Conservation (phyloP, 2,113 vertebrate genomes). For the Pangasianodon hypophthalmus region DNA sequence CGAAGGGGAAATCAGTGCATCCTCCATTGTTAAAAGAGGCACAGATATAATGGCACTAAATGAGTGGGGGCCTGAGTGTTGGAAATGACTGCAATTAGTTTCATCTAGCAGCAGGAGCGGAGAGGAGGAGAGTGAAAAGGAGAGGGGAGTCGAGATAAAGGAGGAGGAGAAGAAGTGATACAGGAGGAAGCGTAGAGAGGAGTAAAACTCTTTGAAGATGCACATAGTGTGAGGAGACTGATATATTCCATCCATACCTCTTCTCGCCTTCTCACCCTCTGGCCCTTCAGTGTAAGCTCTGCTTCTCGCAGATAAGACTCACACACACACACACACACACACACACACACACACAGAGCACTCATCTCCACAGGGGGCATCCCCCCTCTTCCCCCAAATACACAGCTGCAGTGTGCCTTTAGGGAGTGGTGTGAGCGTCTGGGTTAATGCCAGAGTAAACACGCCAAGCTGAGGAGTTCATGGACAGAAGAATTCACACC, state of each 20-base stretch:
- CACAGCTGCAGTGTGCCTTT: slow-evolving; percentile 40
- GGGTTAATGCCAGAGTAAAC: slow-evolving; percentile 48
- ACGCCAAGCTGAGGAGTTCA: slow-evolving; percentile 37
- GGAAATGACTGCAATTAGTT: slow-evolving; percentile 45
- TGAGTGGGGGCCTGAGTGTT: slow-evolving; percentile 27
- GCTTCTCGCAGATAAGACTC: slow-evolving; percentile 72
- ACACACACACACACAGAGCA: slow-evolving; percentile 45
- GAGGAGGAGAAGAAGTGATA: background rate
- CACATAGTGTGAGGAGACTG: slow-evolving; percentile 33
- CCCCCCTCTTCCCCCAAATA: slow-evolving; percentile 22
- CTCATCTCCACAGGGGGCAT: slow-evolving; percentile 59
- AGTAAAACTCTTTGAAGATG: slow-evolving; percentile 40
- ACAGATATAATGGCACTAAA: slow-evolving; percentile 54
- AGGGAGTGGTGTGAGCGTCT: slow-evolving; percentile 57
- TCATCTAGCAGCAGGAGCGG: slow-evolving; percentile 22
- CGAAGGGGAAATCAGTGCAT: slow-evolving; percentile 43
- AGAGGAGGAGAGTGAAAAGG: slow-evolving; percentile 11
- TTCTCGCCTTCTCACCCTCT: slow-evolving; percentile 55
- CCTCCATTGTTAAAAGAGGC: slow-evolving; percentile 53
- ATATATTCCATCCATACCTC: slow-evolving; percentile 36
- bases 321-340: slow-evolving; percentile 10
- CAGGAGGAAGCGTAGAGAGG: background rate
- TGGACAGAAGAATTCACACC: slow-evolving; percentile 44
- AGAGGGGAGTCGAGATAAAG: background rate
- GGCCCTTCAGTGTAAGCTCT: slow-evolving; percentile 64